Base-by-base conservation (phyloP, 2,888 invertebrate species). In the Netelia inedita region DNA sequence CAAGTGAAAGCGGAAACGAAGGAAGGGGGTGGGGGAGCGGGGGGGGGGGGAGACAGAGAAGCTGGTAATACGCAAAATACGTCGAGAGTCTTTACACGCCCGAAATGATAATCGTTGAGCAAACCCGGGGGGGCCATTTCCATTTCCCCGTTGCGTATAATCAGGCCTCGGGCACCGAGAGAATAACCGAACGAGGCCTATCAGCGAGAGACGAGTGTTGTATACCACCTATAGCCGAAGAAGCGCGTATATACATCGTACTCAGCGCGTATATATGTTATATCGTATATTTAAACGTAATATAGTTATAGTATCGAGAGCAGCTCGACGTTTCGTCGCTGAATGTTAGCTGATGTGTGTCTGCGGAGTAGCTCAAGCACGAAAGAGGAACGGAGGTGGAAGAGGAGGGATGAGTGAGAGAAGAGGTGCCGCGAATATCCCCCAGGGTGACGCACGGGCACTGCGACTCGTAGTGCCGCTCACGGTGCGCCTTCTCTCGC, bases 21-120 rank as follows among this genome's bases (percentile, higher is more conserved):
- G 14, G 50, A 50, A 9, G 50, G 14, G 50, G n/a, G 6, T 10
- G 53, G 6, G 1, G 55, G 23, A 46, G n/a, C 11, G 16, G 41
- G 19, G 23, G 28, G 23, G 2, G 61, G 35, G 19, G 41, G 14
- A 21, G 57, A 57, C 23, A 11, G 19, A 46, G 53, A 14, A 53
- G 21, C 11, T 53, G 43, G 55, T 73, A 71, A 82, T 59, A 63
- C 57, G 53, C n/a, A 43, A 75, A 75, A 71, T 69, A 59, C 71
- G 57, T 50, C n/a, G 63, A 35, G 66, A 71, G 66, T 89, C 88
- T 90, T 90, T 89, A 87, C 88, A 89, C 88, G 87, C 86, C 88
- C 88, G 88, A 88, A 91, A 91, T 89, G 88, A 90, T 91, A 89
- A 91, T 91, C 91, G 89, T 88, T 87, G 87, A 88, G 87, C 87